Evolutionary conservation across 2,797 vertebrate genomes (phyloP).

Genomic region (Typhlichthys eigenmanni): DNA sequence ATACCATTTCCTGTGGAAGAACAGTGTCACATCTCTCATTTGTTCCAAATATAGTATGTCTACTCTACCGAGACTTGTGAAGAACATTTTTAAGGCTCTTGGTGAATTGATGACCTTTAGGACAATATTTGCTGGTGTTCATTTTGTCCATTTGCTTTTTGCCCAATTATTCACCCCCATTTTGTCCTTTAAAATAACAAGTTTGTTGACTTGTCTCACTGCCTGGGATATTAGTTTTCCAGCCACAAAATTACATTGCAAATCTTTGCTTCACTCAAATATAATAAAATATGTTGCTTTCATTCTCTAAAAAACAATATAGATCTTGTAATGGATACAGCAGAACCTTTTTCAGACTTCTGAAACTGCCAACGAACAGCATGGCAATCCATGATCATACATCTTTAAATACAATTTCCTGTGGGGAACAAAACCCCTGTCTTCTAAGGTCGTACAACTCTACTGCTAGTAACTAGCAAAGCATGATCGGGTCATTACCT

Average conservation of each 20-base stretch:
- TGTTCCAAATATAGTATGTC: neutral
- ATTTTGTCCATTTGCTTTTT: slow-evolving; percentile 20
- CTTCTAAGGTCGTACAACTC: slow-evolving; percentile 73
- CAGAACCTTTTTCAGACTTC: slow-evolving; percentile 54
- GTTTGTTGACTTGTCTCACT: slow-evolving; percentile 41
- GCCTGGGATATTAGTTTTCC: slow-evolving; percentile 22
- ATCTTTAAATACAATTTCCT: slow-evolving; percentile 80
- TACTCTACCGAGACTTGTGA: neutral
- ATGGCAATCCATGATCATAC: slow-evolving; percentile 69
- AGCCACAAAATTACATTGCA: slow-evolving; percentile 43
- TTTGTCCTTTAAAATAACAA: slow-evolving; percentile 35
- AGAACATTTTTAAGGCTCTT: slow-evolving; percentile 8
- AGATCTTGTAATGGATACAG: slow-evolving; percentile 49
- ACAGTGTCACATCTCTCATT: neutral
- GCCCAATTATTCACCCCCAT: slow-evolving; percentile 12
- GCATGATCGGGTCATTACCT: slow-evolving; percentile 79
- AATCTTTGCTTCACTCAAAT: slow-evolving; percentile 33
- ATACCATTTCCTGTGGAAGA: slow-evolving; percentile 8
- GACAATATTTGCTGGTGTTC: slow-evolving; percentile 12
- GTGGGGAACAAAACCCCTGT: slow-evolving; percentile 59
- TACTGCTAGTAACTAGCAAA: slow-evolving; percentile 72
- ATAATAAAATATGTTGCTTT: slow-evolving; percentile 44
- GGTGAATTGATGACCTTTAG: neutral
- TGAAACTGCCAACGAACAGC: slow-evolving; percentile 62
- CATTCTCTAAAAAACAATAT: slow-evolving; percentile 7